phyloP scores from a whole-genome alignment of 2,797 vertebrate species.

The Tachyglossus aculeatus region DNA sequence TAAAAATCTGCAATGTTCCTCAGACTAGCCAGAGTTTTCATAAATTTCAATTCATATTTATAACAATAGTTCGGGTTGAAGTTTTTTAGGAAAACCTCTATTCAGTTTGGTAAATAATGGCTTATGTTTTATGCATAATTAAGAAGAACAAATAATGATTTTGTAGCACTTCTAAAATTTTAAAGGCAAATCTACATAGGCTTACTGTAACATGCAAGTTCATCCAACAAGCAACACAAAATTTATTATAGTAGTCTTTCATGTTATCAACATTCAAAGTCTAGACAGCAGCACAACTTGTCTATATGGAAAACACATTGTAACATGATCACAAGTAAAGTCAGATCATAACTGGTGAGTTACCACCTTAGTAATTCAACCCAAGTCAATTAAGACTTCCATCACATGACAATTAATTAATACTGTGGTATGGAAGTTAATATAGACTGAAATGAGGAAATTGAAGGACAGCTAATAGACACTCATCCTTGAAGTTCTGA shows the following conservation, averaged over 20 bases:
- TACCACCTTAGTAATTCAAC: conserved; percentile 8
- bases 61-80: conserved; percentile 55
- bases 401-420: background rate
- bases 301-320: conserved; percentile 60
- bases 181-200: conserved; percentile 93
- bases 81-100: conserved; percentile 67
- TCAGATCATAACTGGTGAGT: conserved; percentile 36
- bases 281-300: conserved; percentile 80
- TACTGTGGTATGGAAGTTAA: conserved; percentile 9
- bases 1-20: conserved; percentile 62
- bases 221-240: conserved; percentile 95
- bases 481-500: background rate
- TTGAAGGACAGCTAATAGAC: fast-evolving
- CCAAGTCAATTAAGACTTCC: conserved; percentile 26
- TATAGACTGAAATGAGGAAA: background rate
- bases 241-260: conserved; percentile 86
- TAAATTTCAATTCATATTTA: conserved; percentile 61
- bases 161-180: conserved; percentile 78
- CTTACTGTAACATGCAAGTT: conserved; percentile 96
- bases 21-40: conserved; percentile 60
- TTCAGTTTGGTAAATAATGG: conserved; percentile 72
- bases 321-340: conserved; percentile 47
- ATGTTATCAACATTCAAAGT: conserved; percentile 85
- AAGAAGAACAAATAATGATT: conserved; percentile 68
- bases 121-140: conserved; percentile 69